Conservation (phyloP, 2,113 vertebrate species). For the Gracilinanus agilis region DNA sequence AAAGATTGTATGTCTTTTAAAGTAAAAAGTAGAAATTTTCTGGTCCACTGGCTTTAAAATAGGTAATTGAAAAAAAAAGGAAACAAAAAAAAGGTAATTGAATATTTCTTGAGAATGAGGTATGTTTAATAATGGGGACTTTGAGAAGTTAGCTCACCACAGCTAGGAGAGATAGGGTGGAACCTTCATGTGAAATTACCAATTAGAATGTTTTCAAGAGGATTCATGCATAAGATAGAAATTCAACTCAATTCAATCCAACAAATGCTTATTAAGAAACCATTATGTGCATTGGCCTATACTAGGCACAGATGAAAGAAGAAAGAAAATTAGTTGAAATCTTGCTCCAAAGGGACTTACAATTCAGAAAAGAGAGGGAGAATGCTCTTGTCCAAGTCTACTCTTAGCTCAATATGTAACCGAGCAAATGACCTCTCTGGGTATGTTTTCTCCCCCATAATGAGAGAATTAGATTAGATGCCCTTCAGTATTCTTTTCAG, state of each 20-base stretch:
- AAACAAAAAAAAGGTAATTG: neutral
- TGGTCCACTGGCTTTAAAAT: neutral
- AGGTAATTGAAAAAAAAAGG: too few relatives aligned
- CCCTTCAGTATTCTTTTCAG: neutral
- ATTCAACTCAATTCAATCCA: neutral
- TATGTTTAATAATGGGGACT: neutral
- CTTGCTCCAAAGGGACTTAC: neutral
- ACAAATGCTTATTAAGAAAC: neutral
- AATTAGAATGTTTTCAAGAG: neutral
- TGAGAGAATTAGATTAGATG: neutral
- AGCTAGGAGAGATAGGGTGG: neutral
- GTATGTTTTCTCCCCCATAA: neutral
- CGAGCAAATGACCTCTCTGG: neutral
- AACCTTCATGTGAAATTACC: neutral
- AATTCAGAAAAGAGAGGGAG: neutral
- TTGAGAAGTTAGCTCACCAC: neutral
- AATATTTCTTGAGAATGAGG: neutral
- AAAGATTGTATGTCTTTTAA: neutral
- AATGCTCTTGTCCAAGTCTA: neutral
- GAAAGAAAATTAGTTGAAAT: neutral
- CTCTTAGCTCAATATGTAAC: neutral
- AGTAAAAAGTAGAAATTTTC: neutral
- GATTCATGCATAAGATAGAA: neutral
- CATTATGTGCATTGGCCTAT: neutral
- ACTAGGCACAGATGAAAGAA: too few relatives aligned